Percentiles rank a stretch among this genome's conserved stretches.
Conservation (phyloP, 1,140 invertebrate species). For the Musca domestica region DNA sequence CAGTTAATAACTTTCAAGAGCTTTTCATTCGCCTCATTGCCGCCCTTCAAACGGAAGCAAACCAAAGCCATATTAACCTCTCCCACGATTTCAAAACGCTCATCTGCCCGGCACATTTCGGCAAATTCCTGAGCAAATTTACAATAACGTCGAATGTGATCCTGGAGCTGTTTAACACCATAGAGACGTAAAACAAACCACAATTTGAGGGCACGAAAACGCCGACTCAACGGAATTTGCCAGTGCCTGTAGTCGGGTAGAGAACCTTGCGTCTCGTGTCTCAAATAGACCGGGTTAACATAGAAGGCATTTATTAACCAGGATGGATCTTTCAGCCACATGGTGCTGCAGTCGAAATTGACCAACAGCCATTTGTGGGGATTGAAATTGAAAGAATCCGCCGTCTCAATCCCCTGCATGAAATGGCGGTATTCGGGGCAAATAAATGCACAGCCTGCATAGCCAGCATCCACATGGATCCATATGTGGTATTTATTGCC, state of each 20-base stretch:
- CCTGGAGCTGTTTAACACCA: conserved; percentile 83
- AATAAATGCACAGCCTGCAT: conserved; percentile 89
- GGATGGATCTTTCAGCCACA: conserved; percentile 91
- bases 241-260: conserved; percentile 94
- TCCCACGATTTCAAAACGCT: conserved; percentile 81
- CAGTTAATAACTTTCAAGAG: conserved; percentile 86
- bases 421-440: conserved; percentile 90
- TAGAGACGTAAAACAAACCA: conserved; percentile 96
- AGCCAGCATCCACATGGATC: conserved; percentile 94
- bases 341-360: conserved; percentile 92
- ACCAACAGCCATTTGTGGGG: conserved; percentile 96
- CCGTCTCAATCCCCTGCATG: conserved; percentile 84
- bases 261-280: conserved; percentile 84
- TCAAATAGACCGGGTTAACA: conserved; percentile 92
- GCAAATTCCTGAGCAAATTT: conserved; percentile 83
- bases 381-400: conserved; percentile 93
- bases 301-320: conserved; percentile 93
- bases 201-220: conserved; percentile 92
- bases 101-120: conserved; percentile 64
- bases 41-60: conserved; percentile 88
- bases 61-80: conserved; percentile 89
- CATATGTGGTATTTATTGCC: conserved; percentile 76
- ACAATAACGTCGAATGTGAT: conserved; percentile 80
- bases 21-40: conserved; percentile 80
- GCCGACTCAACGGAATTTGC: conserved; percentile 93